Base-by-base conservation (phyloP, 2,888 invertebrate genomes). In the Sthenelais limicola region DNA sequence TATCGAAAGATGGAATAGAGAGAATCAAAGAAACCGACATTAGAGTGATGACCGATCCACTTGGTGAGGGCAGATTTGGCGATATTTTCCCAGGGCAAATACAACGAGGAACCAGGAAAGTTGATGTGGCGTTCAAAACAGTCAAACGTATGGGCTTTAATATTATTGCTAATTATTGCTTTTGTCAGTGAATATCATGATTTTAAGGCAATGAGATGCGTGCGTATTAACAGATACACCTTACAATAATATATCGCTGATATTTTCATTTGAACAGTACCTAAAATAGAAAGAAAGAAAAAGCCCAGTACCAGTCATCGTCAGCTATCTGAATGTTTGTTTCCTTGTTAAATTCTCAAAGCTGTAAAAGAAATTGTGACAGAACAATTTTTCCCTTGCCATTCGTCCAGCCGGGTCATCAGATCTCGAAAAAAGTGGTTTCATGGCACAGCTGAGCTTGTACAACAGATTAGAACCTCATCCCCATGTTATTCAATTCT, bases 51-150 rank as follows among this genome's bases (percentile, higher is more conserved):
- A 62, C 38, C 12, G 26, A 35, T 21, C 62, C 62, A 2, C 24
- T 62, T 12, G 62, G 62, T 1, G 62, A 62, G 62, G 62, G 62
- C 21, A 21, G 62, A 12, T 62, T 62, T 38, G 62, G 62, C 24
- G 62, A 62, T 28, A 62, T 62, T 21, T 43, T 62, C 7, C 62
- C 62, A 1, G 62, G 62, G n/a, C 35, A 62, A 24, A 35, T 62
- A 5, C 62, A 62, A 15, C 21, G 62, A 5, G 62, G 62, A 15
- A 62, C 35, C 21, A 15, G 38, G 24, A 35, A 43, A 26, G 38
- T 62, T 0, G 62, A 62, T 21, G 62, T 62, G 26, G 62, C 24
- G 9, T 62, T 62, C 15, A 62, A 62, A 28, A 62, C 62, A 38
- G 38, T 62, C 38, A 62, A 38, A 38, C 38, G 62, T 62, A 38